Evolutionary conservation across 2,888 invertebrate species (phyloP).

Genomic region (Antheraea yamamai): DNA sequence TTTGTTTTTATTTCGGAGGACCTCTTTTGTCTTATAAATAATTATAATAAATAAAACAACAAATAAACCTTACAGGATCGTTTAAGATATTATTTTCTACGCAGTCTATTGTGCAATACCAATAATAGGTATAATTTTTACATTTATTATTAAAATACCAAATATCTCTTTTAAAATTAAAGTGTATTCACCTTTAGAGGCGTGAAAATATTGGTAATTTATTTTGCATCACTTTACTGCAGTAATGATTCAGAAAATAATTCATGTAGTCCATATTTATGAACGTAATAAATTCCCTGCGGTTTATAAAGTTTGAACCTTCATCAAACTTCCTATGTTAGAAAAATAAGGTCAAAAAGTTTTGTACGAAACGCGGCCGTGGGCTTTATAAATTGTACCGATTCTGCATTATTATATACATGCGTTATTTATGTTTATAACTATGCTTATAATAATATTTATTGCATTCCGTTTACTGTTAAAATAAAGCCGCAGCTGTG

Average conservation of each 20-base stretch:
- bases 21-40: too few species aligned
- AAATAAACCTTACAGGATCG: background rate
- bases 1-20: too few species aligned
- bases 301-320: conserved; percentile 2
- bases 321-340: conserved; percentile 12
- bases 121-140: background rate
- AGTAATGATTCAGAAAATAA: conserved; percentile 9
- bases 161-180: background rate
- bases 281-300: conserved; percentile 7
- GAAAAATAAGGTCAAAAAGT: conserved; percentile 11
- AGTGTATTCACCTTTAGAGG: background rate
- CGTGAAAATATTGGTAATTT: background rate
- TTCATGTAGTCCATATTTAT: background rate
- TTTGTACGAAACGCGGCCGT: background rate
- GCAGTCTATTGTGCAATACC: background rate
- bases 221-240: conserved; percentile 13
- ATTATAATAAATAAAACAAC: background rate
- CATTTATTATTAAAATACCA: background rate
- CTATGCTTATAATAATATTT: conserved; percentile 11
- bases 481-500: conserved; percentile 19
- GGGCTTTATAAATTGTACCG: conserved; percentile 6
- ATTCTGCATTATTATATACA: background rate
- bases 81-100: background rate
- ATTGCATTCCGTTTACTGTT: conserved; percentile 14
- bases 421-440: background rate